Evolutionary conservation across 2,113 vertebrate species (phyloP), one percentile per base, ranked within the genome.

Genomic region (Hippoglossus stenolepis): DNA sequence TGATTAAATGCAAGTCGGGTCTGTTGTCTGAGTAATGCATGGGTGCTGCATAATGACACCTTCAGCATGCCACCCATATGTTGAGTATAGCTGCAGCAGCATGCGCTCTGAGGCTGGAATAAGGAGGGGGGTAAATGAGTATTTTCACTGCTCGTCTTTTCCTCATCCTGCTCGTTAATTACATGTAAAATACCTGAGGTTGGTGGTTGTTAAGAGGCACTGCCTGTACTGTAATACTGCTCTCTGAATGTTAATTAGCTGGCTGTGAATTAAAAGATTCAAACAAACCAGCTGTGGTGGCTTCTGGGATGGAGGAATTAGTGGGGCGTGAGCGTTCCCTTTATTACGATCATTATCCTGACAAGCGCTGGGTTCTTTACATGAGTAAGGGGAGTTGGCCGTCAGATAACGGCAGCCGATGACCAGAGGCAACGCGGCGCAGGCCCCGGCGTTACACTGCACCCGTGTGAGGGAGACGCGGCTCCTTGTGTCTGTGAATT

Each of bases 331-430:
- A 94, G 91, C 75, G 54, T 80, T 91, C 83, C 89, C 85, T 93
- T 92, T 92, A 94, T 93, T 91, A 93, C 82, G 80, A 91, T 94
- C 93, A 93, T 94, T 94, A 94, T 90, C 90, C 89, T 87, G 92
- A 92, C 92, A 85, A 87, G 90, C 75, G 70, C 91, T 89, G 86
- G 90, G 93, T 90, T 91, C 83, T 91, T 85, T 85, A 87, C 76
- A 35, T 87, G 89, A 93, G 86, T 75, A 71, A 87, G 73, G 85
- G 88, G 86, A 85, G 84, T 66, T 67, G 89, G 89, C 73, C 59
- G 58, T 82, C 63, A 69, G 89, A 86, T 79, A 80, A 74, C 57
- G 62, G 69, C 49, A 17, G 79, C 21, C 11, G 63, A 61, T 77
- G 86, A 79, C 77, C 68, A 65, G 75, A 65, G 83, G 77, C 75